A percentile compares a stretch with the other conserved stretches of the same genome.
These are phyloP conservation scores for Lucifuga dentata DNA, from an alignment of 2,113 vertebrate genomes.

Conservation along the genomic window DNA sequence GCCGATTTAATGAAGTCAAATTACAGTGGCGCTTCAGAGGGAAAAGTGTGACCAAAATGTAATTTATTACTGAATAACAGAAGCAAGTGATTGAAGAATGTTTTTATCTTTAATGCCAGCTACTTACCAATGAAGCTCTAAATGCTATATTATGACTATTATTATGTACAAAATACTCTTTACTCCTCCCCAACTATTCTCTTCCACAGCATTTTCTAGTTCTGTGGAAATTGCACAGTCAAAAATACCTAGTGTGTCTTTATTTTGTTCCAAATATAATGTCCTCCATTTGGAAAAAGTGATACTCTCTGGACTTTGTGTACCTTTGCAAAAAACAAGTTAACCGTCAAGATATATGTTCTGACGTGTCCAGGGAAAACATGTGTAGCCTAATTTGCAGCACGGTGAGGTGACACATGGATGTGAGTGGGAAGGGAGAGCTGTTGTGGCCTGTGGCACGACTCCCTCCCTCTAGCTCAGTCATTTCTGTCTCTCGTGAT, in stretches of 20 bases:
- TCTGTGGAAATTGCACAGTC: background rate
- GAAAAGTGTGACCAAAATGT: slow-evolving; percentile 47
- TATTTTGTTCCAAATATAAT: no score
- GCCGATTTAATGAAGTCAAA: slow-evolving; percentile 71
- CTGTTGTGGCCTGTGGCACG: slow-evolving; percentile 60
- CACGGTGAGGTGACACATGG: slow-evolving; percentile 75
- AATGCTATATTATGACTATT: slow-evolving; percentile 38
- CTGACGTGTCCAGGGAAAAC: slow-evolving; percentile 71
- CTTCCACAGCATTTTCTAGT: background rate
- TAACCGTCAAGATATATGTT: slow-evolving; percentile 63
- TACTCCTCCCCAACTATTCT: background rate
- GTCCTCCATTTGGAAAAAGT: no score
- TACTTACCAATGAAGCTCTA: slow-evolving; percentile 24
- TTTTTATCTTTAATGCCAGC: slow-evolving; percentile 45
- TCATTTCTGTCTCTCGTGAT: slow-evolving; percentile 61
- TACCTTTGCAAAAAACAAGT: slow-evolving; percentile 21
- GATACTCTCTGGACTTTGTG: no score
- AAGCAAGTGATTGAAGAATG: slow-evolving; percentile 38
- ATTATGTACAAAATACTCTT: background rate
- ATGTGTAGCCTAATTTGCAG: slow-evolving; percentile 74
- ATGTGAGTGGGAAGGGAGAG: slow-evolving; percentile 59
- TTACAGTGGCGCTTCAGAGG: slow-evolving; percentile 54
- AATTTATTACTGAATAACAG: slow-evolving; percentile 55
- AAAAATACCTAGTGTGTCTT: background rate
- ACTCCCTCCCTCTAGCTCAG: slow-evolving; percentile 27